Evolutionary conservation across 2,797 vertebrate species (phyloP), one percentile per base, ranked within the genome.

Genomic region (Coranthus polyacanthus): DNA sequence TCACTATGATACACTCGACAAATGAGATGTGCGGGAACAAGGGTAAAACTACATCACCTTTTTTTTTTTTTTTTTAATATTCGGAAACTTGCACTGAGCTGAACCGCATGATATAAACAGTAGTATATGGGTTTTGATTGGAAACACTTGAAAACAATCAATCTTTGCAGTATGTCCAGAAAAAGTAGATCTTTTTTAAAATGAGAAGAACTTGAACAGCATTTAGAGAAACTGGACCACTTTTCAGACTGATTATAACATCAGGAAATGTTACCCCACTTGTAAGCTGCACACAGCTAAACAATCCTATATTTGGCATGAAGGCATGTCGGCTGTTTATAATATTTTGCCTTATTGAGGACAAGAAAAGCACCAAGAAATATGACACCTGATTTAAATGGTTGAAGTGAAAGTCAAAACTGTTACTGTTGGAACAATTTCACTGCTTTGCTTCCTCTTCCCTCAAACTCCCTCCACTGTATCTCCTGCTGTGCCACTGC

Each of bases 381-480:
- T 74, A 37, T 38, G 53, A 79, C 59, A 41, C 42, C 69, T 64
- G 54, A 72, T 89, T 71, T 75, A 78, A 69, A 58, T 3, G 21
- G 55, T 47, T 60, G 65, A 36, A 11, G 12, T 7, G 17, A 38
- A 18, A 11, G 12, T 7, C 16, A 38, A 12, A 12, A 26, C 7
- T n/a, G 4, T 24, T 63, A 45, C 6, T 12, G 20, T 47, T 47
- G 49, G 16, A 43, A 51, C 49, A 44, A 62, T 56, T 3, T 34
- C 47, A 9, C 26, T 29, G 12, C 57, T 67, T 56, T 36, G 9
- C 20, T 54, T 32, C 39, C 10, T 64, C 43, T 21, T 22, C 41
- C 10, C 42, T n/a, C 22, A 17, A 39, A 20, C 72, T 32, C 52
- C 56, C 65, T 32, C 39, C 32, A 46, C 57, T 67, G 44, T 44